These are phyloP conservation scores for Cherax quadricarinatus DNA, from an alignment of 1,140 invertebrate species.

Conservation along the genomic window DNA sequence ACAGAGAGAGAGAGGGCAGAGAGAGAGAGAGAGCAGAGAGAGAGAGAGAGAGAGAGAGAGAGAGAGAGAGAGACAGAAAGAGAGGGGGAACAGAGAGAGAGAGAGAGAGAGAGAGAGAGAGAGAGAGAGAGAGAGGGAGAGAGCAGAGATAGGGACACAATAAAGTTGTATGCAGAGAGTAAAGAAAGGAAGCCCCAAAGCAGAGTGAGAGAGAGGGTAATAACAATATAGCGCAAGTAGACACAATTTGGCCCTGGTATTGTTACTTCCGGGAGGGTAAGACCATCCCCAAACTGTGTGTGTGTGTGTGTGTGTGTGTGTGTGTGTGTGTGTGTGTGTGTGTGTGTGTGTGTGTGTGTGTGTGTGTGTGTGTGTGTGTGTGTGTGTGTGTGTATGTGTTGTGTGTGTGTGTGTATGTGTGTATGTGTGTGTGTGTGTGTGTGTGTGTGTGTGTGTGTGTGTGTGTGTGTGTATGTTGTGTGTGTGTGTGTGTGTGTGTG, in stretches of 20 bases:
- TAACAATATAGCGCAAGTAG: slow-evolving; percentile 56
- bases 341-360: too few relatives aligned
- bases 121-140: not conserved
- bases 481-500: too few relatives aligned
- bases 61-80: not conserved
- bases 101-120: not conserved
- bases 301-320: too few relatives aligned
- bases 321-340: too few relatives aligned
- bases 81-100: not conserved
- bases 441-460: too few relatives aligned
- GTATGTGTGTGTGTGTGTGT: too few relatives aligned
- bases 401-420: too few relatives aligned
- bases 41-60: not conserved
- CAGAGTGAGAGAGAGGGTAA: not conserved
- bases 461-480: too few relatives aligned
- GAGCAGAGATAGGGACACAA: not conserved
- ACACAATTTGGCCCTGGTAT: slow-evolving; percentile 56
- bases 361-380: too few relatives aligned
- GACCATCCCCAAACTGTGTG: too few relatives aligned
- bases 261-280: slow-evolving; percentile 35
- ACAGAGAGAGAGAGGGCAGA: not conserved
- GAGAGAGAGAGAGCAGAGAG: not conserved
- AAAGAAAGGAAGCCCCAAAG: not conserved
- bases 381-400: too few relatives aligned
- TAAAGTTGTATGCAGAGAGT: not conserved